Base-by-base conservation (phyloP, 2,113 vertebrate genomes). In the Aphelocoma coerulescens region DNA sequence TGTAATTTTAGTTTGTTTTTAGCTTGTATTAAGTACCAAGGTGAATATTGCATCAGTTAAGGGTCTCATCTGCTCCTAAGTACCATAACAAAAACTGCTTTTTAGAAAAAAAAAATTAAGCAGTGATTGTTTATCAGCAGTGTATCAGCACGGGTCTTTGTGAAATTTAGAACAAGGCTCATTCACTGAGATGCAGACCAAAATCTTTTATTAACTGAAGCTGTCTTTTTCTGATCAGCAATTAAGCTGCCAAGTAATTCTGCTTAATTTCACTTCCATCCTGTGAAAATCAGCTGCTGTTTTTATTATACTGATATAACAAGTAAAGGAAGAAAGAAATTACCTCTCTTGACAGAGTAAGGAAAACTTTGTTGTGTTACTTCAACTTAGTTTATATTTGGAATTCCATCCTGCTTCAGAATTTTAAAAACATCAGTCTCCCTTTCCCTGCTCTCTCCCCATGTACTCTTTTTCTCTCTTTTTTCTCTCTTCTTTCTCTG, bases 11-110 rank as follows among this genome's bases (percentile, higher is more conserved):
- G 11, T 69, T 97, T 91, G 27, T 23, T 73, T 72, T 71, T 57
- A 43, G 37, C 41, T 83, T 61, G 22, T 89, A 35, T 72, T 88
- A 84, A 89, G 48, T 95, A 77, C 49, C 72, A 75, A 95, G 66
- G 75, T 89, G 77, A 95, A 85, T 89, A 24, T 75, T 80, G 62
- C n/a, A 35, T 76, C 83, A 88, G 51, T 82, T 82, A 77, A 19
- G 4, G 3, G 41, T 71, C 61, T 93, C 59, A 23, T 68, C 27
- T 87, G 33, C 24, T 74, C 44, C 2, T 24, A 93, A 2, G 9
- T 61, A 51, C 33, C 10, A 16, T 65, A 85, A 74, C 5, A 58
- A 65, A 79, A 90, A 33, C 28, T 3, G 4, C 18, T 83, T 84
- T 39, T n/a, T 32, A 74, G 18, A 19, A 48, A 27, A 93, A 93